These are phyloP conservation scores for Coleophora deauratella DNA, from an alignment of 2,888 invertebrate genomes.

Conservation along the genomic window DNA sequence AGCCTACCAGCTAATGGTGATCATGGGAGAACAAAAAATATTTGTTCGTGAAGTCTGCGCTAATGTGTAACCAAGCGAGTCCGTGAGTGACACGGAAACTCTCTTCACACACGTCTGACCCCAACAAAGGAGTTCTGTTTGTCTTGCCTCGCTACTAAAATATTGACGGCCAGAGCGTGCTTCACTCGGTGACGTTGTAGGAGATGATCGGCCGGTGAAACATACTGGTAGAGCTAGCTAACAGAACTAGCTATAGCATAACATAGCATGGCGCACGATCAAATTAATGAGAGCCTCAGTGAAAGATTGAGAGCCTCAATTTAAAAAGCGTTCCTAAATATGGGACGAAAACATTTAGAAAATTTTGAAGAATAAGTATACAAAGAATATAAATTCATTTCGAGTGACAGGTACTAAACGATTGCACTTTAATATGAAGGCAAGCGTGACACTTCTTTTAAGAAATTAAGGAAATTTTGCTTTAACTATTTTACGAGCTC, in stretches of 20 bases:
- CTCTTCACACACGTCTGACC: slow-evolving; percentile 70
- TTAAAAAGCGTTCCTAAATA: too few relatives aligned
- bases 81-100: slow-evolving; percentile 66
- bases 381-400: too few relatives aligned
- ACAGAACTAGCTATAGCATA: slow-evolving; percentile 1
- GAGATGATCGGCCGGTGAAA: slow-evolving; percentile 21
- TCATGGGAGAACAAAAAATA: slow-evolving; percentile 67
- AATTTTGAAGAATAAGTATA: too few relatives aligned
- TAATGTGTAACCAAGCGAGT: slow-evolving; percentile 64
- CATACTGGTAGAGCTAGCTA: slow-evolving; percentile 25
- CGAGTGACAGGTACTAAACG: too few relatives aligned
- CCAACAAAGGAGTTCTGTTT: slow-evolving; percentile 69
- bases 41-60: slow-evolving; percentile 51
- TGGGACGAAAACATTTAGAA: too few relatives aligned
- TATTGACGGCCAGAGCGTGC: slow-evolving; percentile 65
- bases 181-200: slow-evolving; percentile 42
- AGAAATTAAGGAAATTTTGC: too few relatives aligned
- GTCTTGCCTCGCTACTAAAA: slow-evolving; percentile 69
- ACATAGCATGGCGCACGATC: too few relatives aligned
- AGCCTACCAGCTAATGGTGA: slow-evolving; percentile 48
- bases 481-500: too few relatives aligned
- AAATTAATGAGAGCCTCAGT: background rate
- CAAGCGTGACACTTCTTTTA: too few relatives aligned
- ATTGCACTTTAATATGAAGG: too few relatives aligned
- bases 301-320: too few relatives aligned